Conservation (phyloP, 2,888 invertebrate species). For the Osmoderma eremita region DNA sequence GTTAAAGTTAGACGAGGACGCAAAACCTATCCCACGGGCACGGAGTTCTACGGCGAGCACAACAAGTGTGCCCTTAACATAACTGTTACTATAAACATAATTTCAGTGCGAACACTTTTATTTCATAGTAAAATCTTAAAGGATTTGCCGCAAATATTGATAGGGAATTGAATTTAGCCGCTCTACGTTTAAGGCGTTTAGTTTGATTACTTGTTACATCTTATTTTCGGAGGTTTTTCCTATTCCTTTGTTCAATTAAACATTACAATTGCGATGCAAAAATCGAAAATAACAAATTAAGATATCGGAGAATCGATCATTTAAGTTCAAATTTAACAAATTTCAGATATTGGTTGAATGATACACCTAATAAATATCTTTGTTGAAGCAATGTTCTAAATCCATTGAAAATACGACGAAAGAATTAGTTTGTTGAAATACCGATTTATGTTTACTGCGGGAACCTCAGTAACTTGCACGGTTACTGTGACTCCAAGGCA, state of each 20-base stretch:
- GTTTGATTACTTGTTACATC: not conserved
- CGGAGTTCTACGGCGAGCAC: constrained; percentile 59
- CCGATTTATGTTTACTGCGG: too few species aligned
- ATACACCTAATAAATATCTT: too few species aligned
- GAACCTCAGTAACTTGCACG: too few species aligned
- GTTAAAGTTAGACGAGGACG: constrained; percentile 47
- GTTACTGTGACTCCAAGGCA: too few species aligned
- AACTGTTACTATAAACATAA: constrained; percentile 65
- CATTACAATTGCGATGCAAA: too few species aligned
- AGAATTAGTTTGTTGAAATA: too few species aligned
- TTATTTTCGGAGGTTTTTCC: not conserved
- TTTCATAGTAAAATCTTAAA: constrained; percentile 59
- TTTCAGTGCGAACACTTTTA: constrained; percentile 63
- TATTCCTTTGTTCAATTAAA: not conserved
- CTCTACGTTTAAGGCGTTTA: constrained; percentile 8
- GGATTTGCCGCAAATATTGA: constrained; percentile 55
- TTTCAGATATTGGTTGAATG: too few species aligned
- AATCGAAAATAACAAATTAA: too few species aligned
- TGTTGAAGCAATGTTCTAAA: too few species aligned
- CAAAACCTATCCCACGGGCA: constrained; percentile 55
- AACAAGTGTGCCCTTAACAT: constrained; percentile 65
- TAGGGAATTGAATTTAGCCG: constrained; percentile 52
- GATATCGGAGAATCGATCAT: too few species aligned
- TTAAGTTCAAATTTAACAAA: too few species aligned
- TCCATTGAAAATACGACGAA: too few species aligned